Evolutionary conservation across 2,113 vertebrate species (phyloP).

Genomic region (Coreoperca whiteheadi): DNA sequence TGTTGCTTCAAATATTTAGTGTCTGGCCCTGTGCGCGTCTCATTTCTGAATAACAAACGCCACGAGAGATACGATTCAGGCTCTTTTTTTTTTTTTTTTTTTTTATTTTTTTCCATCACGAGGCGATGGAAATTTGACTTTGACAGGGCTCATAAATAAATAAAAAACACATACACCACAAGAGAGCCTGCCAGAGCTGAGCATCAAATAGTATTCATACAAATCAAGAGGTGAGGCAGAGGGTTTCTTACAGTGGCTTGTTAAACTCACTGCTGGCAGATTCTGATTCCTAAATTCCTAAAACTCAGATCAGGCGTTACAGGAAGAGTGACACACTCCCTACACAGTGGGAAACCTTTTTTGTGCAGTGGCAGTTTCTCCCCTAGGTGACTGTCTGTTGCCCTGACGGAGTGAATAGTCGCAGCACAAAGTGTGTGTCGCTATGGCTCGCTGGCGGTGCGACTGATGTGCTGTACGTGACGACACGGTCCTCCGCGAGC

Average conservation of each 20-base stretch:
- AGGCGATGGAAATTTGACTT: slow-evolving; percentile 1
- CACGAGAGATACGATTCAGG: not conserved
- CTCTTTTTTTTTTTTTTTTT: slow-evolving; percentile 1
- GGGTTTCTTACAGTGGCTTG: not conserved
- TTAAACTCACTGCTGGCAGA: slow-evolving; percentile 1
- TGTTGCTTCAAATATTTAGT: slow-evolving; percentile 24
- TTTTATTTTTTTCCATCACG: slow-evolving; percentile 23
- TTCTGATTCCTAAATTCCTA: not conserved
- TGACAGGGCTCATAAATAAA: slow-evolving; percentile 16
- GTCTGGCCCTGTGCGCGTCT: slow-evolving; percentile 4
- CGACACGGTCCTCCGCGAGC: slow-evolving; percentile 31
- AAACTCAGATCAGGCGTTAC: not conserved
- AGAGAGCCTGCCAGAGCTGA: not conserved
- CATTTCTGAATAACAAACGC: not conserved
- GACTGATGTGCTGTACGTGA: slow-evolving; percentile 63
- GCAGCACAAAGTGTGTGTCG: slow-evolving; percentile 53
- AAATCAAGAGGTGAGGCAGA: not conserved
- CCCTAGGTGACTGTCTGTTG: slow-evolving; percentile 39
- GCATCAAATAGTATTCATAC: not conserved
- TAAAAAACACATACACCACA: not conserved
- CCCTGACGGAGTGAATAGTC: slow-evolving; percentile 43
- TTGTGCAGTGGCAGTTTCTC: slow-evolving; percentile 15
- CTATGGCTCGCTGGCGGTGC: slow-evolving; percentile 52
- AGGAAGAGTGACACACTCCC: not conserved
- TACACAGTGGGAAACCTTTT: not conserved